Conservation (phyloP, 2,888 invertebrate genomes). For the Graphium colonna region DNA sequence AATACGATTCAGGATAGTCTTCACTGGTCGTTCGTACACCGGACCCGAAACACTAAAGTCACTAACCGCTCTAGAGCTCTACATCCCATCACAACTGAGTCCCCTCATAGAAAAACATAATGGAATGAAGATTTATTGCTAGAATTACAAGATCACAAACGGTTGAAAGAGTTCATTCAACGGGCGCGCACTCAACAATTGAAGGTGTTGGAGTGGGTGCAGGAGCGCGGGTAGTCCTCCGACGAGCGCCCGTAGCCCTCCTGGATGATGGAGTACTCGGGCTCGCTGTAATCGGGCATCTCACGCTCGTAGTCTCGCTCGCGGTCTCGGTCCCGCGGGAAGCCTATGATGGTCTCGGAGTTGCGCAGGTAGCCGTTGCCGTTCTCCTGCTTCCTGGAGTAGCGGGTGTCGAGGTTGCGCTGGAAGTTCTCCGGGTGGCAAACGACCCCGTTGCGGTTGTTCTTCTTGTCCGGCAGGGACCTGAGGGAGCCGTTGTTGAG, state of each 20-base stretch:
- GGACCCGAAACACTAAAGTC: slow-evolving; percentile 57
- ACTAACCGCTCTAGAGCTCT: slow-evolving; percentile 75
- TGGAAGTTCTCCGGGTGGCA: slow-evolving; percentile 75
- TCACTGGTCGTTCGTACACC: slow-evolving; percentile 58
- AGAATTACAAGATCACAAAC: slow-evolving; percentile 79
- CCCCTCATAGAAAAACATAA: slow-evolving; percentile 67
- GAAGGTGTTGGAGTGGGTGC: slow-evolving; percentile 74
- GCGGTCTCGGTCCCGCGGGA: slow-evolving; percentile 50
- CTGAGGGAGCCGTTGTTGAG: slow-evolving; percentile 76
- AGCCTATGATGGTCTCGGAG: slow-evolving; percentile 68
- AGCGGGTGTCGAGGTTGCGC: slow-evolving; percentile 72
- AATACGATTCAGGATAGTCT: slow-evolving; percentile 66
- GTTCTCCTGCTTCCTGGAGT: slow-evolving; percentile 75
- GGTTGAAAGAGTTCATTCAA: slow-evolving; percentile 55
- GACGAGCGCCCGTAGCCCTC: slow-evolving; percentile 57
- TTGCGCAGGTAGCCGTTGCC: slow-evolving; percentile 73
- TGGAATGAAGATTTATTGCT: slow-evolving; percentile 81
- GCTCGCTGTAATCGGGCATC: slow-evolving; percentile 65
- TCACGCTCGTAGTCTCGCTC: slow-evolving; percentile 48
- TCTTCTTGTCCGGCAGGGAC: slow-evolving; percentile 71
- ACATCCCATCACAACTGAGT: slow-evolving; percentile 58
- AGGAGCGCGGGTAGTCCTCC: slow-evolving; percentile 65
- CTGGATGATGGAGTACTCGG: slow-evolving; percentile 75
- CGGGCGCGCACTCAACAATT: slow-evolving; percentile 69
- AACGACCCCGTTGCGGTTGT: slow-evolving; percentile 65